These are phyloP conservation scores for Lydus trimaculatus DNA, from an alignment of 2,888 invertebrate genomes.

Conservation along the genomic window DNA sequence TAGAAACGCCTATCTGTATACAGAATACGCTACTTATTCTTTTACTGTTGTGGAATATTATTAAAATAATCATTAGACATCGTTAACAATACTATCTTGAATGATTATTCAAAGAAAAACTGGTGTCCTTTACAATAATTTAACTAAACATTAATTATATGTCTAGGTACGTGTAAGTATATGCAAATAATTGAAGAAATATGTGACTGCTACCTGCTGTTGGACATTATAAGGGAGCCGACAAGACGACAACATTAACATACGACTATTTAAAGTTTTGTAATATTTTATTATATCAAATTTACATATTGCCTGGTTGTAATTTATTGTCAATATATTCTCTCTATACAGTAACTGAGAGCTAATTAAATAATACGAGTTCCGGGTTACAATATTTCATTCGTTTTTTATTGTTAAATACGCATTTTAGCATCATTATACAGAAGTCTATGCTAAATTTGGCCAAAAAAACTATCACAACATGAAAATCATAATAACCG, in stretches of 20 bases:
- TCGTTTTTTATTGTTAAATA: too few relatives aligned
- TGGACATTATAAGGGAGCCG: constrained; percentile 29
- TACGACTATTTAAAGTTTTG: constrained; percentile 13
- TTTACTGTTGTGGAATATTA: too few relatives aligned
- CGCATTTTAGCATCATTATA: too few relatives aligned
- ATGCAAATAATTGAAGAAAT: constrained; percentile 31
- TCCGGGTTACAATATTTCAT: background rate
- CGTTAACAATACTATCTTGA: constrained; percentile 23
- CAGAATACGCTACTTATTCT: too few relatives aligned
- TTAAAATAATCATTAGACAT: constrained; percentile 17
- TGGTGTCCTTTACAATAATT: constrained; percentile 36
- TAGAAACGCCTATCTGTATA: too few relatives aligned
- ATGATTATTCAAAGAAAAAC: constrained; percentile 30
- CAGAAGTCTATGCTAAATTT: too few relatives aligned
- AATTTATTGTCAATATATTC: constrained; percentile 18
- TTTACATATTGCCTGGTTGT: constrained; percentile 27
- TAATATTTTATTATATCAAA: constrained; percentile 23
- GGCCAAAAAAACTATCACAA: background rate
- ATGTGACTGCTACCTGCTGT: constrained; percentile 21
- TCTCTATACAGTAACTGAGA: background rate
- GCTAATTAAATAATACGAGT: background rate
- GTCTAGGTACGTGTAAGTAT: constrained; percentile 25
- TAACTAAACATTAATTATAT: background rate
- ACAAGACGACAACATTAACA: constrained; percentile 28
- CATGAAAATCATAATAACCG: constrained; percentile 35